Conservation (phyloP, 1,140 invertebrate species). For the Rhopalosiphum padi region DNA sequence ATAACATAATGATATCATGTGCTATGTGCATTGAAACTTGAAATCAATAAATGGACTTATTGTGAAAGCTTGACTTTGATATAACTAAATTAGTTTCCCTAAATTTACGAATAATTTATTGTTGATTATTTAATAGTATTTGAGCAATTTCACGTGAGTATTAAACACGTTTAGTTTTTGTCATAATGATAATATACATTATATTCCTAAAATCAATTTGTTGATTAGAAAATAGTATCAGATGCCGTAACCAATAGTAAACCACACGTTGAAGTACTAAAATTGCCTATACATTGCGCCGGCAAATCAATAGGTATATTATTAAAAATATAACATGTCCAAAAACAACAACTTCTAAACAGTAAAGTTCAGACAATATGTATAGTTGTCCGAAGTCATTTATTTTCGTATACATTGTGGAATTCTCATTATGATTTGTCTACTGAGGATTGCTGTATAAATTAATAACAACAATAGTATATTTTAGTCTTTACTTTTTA, state of each 20-base stretch:
- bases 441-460: background rate
- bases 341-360: background rate
- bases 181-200: background rate
- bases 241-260: background rate
- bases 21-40: background rate
- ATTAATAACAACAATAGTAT: background rate
- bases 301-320: background rate
- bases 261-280: background rate
- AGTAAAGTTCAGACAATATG: background rate
- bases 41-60: background rate
- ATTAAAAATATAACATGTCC: background rate
- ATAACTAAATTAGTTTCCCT: background rate
- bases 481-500: background rate
- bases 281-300: background rate
- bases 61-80: background rate
- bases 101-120: background rate
- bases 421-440: background rate
- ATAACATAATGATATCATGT: background rate
- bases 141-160: background rate
- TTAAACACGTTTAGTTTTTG: background rate
- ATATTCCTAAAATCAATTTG: background rate
- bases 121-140: background rate
- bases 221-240: background rate
- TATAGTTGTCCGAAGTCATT: background rate
- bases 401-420: background rate